These are phyloP conservation scores for Rosalia funebris DNA, from an alignment of 2,888 invertebrate species.

Conservation along the genomic window DNA sequence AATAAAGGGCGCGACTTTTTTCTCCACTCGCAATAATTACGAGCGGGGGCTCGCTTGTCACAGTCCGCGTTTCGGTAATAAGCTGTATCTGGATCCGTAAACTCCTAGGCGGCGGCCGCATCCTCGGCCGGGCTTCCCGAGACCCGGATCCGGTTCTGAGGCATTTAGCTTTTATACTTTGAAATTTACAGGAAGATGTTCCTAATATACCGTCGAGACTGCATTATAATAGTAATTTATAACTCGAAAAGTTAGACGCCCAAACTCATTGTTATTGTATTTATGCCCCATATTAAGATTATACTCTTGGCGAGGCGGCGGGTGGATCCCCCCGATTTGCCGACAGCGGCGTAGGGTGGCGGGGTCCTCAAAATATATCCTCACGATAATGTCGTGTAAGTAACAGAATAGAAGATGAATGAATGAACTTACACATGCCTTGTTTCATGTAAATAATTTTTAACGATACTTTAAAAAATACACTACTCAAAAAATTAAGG, in stretches of 20 bases:
- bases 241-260: slow-evolving; percentile 48
- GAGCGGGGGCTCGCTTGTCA: slow-evolving; percentile 1
- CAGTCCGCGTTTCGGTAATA: slow-evolving; percentile 43
- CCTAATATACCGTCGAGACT: slow-evolving; percentile 52
- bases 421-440: too few relatives aligned
- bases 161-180: slow-evolving; percentile 47
- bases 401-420: too few relatives aligned
- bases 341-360: slow-evolving; percentile 4
- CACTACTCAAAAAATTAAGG: too few relatives aligned
- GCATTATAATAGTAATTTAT: slow-evolving; percentile 54
- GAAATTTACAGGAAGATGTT: slow-evolving; percentile 48
- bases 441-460: too few relatives aligned
- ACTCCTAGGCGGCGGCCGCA: slow-evolving; percentile 35
- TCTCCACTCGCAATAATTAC: slow-evolving; percentile 8
- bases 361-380: too few relatives aligned
- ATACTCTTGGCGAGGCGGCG: slow-evolving; percentile 17
- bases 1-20: slow-evolving; percentile 9
- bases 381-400: too few relatives aligned
- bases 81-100: slow-evolving; percentile 46
- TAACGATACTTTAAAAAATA: too few relatives aligned
- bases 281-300: slow-evolving; percentile 29
- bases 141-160: slow-evolving; percentile 41
- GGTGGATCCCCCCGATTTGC: not conserved
- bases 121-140: slow-evolving; percentile 34
- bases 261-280: slow-evolving; percentile 50